Evolutionary conservation across 2,888 invertebrate genomes (phyloP), one percentile per base, ranked within the genome.

Genomic region (Tachina grossa): DNA sequence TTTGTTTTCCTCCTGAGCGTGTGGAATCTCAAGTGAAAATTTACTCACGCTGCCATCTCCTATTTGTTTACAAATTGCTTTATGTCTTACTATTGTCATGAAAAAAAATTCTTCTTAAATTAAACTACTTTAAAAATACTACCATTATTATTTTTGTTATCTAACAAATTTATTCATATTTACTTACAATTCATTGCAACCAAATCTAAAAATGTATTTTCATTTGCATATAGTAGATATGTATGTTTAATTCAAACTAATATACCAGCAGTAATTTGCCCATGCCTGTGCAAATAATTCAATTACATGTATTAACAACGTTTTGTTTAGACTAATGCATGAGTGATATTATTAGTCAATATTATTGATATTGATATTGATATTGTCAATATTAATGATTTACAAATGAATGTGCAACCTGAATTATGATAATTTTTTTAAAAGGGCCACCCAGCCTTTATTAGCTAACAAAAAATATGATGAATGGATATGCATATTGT

Each of bases 281-380:
- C 63, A 53, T 45, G 65, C 43, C 43, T 53, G 53, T 43, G n/a
- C 16, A 75, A 43, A 65, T 63, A 63, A 31, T 51, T 43, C 31
- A 75, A 65, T 75, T 61, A n/a, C n/a, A n/a, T n/a, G n/a, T n/a
- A 51, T 63, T 63, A 74, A 61, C 49, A 77, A 10, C 51, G 13
- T 69, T 66, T 66, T 19, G 55, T 39, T n/a, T 51, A 16, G 41
- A 51, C 51, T 41, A 68, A n/a, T 68, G 57, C 51, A 39, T 66
- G 39, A 13, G 19, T 57, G 39, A 47, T 19, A 57, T 2, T 14
- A 57, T 57, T 14, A 14, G n/a, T 76, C 39, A 13, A 55, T 66
- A 2, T 9, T 41, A n/a, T n/a, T n/a, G n/a, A n/a, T n/a, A n/a
- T n/a, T n/a, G n/a, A n/a, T n/a, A n/a, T n/a, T n/a, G n/a, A n/a